A percentile compares a stretch with the other conserved stretches of the same genome.
Evolutionary conservation across 2,113 vertebrate genomes (phyloP).

Genomic region (Ictidomys tridecemlineatus): DNA sequence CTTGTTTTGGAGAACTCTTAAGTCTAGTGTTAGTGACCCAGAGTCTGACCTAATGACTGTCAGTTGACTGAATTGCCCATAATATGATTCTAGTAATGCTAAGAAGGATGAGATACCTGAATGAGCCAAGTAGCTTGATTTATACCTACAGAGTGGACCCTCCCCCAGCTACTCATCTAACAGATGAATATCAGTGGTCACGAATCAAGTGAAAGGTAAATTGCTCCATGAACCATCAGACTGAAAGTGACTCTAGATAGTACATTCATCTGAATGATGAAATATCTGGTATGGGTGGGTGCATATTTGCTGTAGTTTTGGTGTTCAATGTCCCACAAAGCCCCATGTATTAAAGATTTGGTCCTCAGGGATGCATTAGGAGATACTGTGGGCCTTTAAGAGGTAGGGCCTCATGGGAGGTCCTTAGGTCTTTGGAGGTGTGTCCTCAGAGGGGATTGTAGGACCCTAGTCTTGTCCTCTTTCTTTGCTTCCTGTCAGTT

Average conservation of each 20-base stretch:
- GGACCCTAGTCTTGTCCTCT: neutral
- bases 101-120: neutral
- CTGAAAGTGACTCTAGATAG: neutral
- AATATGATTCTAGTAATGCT: neutral
- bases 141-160: neutral
- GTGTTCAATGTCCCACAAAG: neutral
- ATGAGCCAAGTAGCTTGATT: slow-evolving; percentile 18
- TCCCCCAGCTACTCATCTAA: neutral
- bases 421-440: neutral
- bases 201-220: neutral
- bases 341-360: neutral
- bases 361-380: neutral
- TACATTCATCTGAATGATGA: neutral
- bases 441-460: neutral
- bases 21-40: neutral
- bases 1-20: neutral
- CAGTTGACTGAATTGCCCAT: neutral
- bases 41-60: neutral
- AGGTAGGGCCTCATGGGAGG: neutral
- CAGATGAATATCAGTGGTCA: neutral
- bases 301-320: neutral
- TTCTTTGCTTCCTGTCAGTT: neutral
- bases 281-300: neutral
- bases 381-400: neutral
- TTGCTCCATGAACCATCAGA: neutral